Percentiles rank a stretch among this genome's conserved stretches.
These are phyloP conservation scores for Cosmia pyralina DNA, from an alignment of 2,888 invertebrate genomes.

Conservation along the genomic window DNA sequence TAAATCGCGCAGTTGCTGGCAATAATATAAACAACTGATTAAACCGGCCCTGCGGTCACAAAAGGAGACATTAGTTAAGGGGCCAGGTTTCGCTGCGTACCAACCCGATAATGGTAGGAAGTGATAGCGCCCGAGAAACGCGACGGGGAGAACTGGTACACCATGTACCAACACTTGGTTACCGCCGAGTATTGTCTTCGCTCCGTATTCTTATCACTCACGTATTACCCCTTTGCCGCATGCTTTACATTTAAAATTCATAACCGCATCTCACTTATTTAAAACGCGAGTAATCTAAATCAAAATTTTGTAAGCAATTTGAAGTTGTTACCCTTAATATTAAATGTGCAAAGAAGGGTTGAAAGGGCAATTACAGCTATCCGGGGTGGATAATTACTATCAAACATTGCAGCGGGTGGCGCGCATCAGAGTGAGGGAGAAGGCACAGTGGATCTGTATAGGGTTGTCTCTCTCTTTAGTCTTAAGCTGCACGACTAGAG, in stretches of 20 bases:
- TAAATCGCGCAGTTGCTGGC: constrained; percentile 85
- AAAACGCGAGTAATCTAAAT: constrained; percentile 64
- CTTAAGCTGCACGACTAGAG: constrained; percentile 75
- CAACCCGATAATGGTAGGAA: constrained; percentile 86
- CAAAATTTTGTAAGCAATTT: constrained; percentile 71
- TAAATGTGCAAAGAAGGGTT: constrained; percentile 78
- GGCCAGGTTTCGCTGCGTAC: constrained; percentile 76
- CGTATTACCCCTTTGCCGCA: constrained; percentile 57
- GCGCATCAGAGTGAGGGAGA: constrained; percentile 64
- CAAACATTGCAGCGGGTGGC: constrained; percentile 69
- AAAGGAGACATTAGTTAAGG: constrained; percentile 89
- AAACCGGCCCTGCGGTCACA: constrained; percentile 85
- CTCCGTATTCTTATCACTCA: constrained; percentile 71
- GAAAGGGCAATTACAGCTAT: constrained; percentile 76
- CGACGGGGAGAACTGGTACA: constrained; percentile 78
- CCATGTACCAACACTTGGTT: constrained; percentile 75
- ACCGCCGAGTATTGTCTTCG: constrained; percentile 63
- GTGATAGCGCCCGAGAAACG: constrained; percentile 78
- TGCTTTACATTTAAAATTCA: constrained; percentile 63
- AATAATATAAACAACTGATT: constrained; percentile 90
- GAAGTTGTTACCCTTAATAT: constrained; percentile 75
- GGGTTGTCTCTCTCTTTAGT: constrained; percentile 64
- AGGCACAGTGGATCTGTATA: constrained; percentile 59
- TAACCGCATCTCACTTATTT: constrained; percentile 51
- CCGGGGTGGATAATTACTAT: constrained; percentile 72